Conservation (phyloP, 2,888 invertebrate genomes). For the Tipula unca region DNA sequence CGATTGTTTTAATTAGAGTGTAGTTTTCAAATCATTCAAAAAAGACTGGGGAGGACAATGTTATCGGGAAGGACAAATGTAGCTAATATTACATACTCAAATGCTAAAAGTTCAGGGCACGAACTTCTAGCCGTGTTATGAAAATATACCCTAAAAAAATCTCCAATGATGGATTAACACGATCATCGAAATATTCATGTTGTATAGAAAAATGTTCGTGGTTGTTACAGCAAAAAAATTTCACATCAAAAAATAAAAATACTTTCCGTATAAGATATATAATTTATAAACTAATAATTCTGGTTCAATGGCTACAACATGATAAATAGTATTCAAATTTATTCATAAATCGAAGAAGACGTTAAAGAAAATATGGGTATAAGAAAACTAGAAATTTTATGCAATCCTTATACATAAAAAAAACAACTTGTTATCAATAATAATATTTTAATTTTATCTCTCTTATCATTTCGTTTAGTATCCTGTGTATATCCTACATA, state of each 20-base stretch:
- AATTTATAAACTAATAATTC: background rate
- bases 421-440: conserved; percentile 8
- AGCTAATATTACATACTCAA: no score
- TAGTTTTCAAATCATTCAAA: no score
- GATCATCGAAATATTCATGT: no score
- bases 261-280: background rate
- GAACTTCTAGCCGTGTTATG: no score
- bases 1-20: no score
- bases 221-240: no score
- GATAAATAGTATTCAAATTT: background rate
- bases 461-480: background rate
- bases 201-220: no score
- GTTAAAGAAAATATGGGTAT: background rate
- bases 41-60: no score
- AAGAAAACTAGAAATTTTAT: background rate
- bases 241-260: background rate
- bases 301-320: background rate
- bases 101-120: no score
- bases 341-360: background rate
- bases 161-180: no score
- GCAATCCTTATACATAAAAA: background rate
- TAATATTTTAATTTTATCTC: background rate
- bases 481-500: background rate
- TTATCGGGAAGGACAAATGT: no score
- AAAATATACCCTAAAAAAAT: no score